Evolutionary conservation across 2,113 vertebrate species (phyloP).

Genomic region (Anolis carolinensis): DNA sequence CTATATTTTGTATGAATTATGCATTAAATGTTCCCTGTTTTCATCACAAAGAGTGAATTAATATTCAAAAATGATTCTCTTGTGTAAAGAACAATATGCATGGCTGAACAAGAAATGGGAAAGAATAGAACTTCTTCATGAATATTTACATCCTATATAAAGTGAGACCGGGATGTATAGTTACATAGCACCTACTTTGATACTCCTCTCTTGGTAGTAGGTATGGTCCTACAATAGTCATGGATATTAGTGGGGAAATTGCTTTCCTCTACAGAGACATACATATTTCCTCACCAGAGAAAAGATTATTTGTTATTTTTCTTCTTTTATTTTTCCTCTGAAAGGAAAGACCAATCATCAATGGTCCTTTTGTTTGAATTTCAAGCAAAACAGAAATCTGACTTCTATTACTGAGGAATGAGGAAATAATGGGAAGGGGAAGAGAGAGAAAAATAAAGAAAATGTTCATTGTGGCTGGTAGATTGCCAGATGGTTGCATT

Average conservation of each 20-base stretch:
- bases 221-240: background rate
- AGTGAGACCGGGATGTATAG: constrained; percentile 17
- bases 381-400: background rate
- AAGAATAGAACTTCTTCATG: background rate
- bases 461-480: background rate
- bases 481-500: background rate
- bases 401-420: background rate
- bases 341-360: background rate
- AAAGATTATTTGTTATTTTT: background rate
- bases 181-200: background rate
- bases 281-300: constrained; percentile 1
- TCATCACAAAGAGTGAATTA: constrained; percentile 4
- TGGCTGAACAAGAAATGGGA: constrained; percentile 7
- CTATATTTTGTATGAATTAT: constrained; percentile 15
- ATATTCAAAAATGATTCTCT: constrained; percentile 6
- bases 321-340: constrained; percentile 19
- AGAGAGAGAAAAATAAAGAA: background rate
- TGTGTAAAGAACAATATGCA: constrained; percentile 15
- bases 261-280: background rate
- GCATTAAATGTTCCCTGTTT: constrained; percentile 10
- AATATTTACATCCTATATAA: background rate
- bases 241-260: background rate
- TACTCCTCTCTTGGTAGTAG: background rate
- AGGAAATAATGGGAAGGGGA: background rate
- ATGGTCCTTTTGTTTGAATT: background rate